A percentile compares a stretch with the other conserved stretches of the same genome.
phyloP scores from a whole-genome alignment of 35 echinoderm and acorn worm genomes.

The Lytechinus pictus region DNA sequence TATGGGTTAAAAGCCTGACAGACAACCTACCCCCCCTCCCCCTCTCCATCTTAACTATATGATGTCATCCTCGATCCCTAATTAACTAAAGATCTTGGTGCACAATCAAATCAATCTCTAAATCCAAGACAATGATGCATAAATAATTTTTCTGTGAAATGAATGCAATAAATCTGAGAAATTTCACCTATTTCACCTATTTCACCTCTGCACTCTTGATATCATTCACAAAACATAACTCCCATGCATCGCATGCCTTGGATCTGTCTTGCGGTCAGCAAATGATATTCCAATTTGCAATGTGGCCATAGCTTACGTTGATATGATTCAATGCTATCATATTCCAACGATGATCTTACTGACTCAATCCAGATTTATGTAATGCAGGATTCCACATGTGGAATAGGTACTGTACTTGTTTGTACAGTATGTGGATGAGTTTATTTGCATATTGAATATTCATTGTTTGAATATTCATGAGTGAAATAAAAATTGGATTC shows the following conservation, averaged over 20 bases:
- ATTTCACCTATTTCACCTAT: constrained; percentile 19
- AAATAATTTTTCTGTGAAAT: neutral
- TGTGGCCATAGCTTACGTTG: neutral
- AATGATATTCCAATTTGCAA: neutral
- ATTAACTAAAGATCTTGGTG: no score
- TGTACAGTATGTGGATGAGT: neutral
- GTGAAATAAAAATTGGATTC: neutral
- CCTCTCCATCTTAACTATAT: no score
- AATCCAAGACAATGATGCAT: neutral
- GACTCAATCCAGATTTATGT: neutral
- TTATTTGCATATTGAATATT: neutral
- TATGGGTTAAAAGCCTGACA: no score
- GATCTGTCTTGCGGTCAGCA: neutral
- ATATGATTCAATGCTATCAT: constrained; percentile 4
- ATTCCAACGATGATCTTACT: neutral
- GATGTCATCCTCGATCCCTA: no score
- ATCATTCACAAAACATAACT: neutral
- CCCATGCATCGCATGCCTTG: neutral
- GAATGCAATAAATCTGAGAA: neutral
- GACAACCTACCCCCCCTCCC: no score
- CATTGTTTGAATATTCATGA: neutral
- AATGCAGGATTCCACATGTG: neutral
- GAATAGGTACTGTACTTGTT: neutral
- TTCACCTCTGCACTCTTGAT: neutral
- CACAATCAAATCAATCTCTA: no score